These are phyloP conservation scores for Bufo gargarizans DNA, from an alignment of 2,113 vertebrate species.

Conservation along the genomic window DNA sequence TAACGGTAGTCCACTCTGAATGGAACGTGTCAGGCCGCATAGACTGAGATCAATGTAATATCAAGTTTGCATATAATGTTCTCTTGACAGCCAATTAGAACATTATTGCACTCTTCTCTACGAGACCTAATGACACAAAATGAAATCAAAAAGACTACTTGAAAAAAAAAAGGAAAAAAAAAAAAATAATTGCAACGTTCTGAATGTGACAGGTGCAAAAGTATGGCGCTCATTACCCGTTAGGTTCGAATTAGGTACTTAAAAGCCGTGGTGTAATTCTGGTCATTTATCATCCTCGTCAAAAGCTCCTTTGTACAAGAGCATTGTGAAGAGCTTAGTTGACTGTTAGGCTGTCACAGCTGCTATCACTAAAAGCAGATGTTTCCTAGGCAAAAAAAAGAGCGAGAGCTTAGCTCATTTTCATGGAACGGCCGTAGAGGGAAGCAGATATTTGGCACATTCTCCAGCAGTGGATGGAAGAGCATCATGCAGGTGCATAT, in stretches of 20 bases:
- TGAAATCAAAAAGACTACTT: constrained; percentile 38
- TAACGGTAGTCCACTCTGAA: constrained; percentile 12
- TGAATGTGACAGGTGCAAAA: constrained; percentile 73
- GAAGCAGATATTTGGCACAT: constrained; percentile 64
- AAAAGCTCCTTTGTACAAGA: constrained; percentile 73
- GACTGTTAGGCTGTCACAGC: constrained; percentile 75
- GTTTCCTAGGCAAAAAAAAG: constrained; percentile 67
- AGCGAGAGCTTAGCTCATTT: constrained; percentile 62
- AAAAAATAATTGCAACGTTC: constrained; percentile 62
- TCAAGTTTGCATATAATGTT: constrained; percentile 42
- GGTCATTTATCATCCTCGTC: constrained; percentile 77
- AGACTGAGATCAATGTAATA: constrained; percentile 21
- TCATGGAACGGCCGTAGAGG: constrained; percentile 61
- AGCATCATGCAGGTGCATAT: constrained; percentile 65
- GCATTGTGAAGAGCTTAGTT: constrained; percentile 73
- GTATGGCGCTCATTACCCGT: constrained; percentile 64
- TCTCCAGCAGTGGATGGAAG: constrained; percentile 59
- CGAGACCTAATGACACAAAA: constrained; percentile 39
- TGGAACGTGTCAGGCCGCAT: not conserved
- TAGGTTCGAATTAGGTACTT: constrained; percentile 74
- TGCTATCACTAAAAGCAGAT: constrained; percentile 77
- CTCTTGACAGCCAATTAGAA: constrained; percentile 49
- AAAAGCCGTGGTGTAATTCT: constrained; percentile 75
- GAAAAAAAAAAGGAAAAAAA: not conserved
- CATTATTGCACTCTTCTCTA: constrained; percentile 36